phyloP scores from a whole-genome alignment of 1,140 invertebrate genomes.

The Batillaria attramentaria region DNA sequence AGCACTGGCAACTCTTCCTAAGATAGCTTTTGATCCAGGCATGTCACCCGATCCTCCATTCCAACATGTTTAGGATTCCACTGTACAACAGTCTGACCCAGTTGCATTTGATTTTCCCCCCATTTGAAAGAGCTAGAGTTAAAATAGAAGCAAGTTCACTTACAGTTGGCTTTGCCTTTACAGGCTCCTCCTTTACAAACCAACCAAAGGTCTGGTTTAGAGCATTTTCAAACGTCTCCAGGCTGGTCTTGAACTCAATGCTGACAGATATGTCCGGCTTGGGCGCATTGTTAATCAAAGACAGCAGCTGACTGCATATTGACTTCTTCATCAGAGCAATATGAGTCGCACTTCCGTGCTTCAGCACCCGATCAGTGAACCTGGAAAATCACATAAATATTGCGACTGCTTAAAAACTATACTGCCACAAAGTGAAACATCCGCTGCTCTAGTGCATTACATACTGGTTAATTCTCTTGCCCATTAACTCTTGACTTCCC shows the following conservation, averaged over 20 bases:
- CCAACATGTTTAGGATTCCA: too few species aligned
- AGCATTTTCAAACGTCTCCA: constrained; percentile 82
- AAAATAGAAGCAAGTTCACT: too few species aligned
- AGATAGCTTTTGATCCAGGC: too few species aligned
- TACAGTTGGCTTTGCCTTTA: too few species aligned
- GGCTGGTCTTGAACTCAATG: constrained; percentile 87
- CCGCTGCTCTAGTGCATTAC: too few species aligned
- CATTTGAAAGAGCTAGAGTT: too few species aligned
- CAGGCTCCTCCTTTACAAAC: constrained; percentile 59
- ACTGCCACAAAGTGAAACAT: background rate
- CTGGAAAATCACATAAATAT: constrained; percentile 1
- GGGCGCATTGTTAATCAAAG: constrained; percentile 85
- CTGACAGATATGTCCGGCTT: constrained; percentile 84
- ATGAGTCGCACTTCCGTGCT: constrained; percentile 87
- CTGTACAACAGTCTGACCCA: too few species aligned
- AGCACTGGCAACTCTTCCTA: too few species aligned
- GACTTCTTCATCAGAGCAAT: constrained; percentile 85
- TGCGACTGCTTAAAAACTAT: background rate
- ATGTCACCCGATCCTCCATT: too few species aligned
- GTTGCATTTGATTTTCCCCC: too few species aligned
- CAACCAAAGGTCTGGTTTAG: constrained; percentile 73
- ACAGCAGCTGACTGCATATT: constrained; percentile 82
- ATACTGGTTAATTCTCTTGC: too few species aligned
- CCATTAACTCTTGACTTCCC: too few species aligned
- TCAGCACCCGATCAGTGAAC: constrained; percentile 84